A percentile compares a stretch with the other conserved stretches of the same genome.
Conservation (phyloP, 2,113 vertebrate species). For the Epinephelus cyanopodus region DNA sequence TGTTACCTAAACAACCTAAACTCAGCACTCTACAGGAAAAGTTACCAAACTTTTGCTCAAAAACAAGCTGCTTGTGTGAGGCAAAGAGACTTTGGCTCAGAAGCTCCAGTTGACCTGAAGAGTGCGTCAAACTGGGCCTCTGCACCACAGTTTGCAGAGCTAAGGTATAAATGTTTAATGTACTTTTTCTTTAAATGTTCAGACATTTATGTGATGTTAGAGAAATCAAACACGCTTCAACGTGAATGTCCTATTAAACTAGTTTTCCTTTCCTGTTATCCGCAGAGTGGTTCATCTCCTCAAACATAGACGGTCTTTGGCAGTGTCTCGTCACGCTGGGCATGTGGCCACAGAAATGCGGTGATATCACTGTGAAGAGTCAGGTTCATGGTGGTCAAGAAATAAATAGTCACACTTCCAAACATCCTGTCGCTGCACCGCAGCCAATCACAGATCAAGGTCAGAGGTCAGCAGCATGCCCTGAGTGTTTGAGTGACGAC, state of each 20-base stretch:
- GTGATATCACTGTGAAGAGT: slow-evolving; percentile 53
- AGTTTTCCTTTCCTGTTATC: not conserved
- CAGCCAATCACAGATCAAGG: slow-evolving; percentile 27
- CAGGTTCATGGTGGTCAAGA: slow-evolving; percentile 19
- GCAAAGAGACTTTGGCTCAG: not conserved
- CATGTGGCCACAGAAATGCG: slow-evolving; percentile 27
- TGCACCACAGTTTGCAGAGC: not conserved
- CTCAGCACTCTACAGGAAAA: too few species aligned
- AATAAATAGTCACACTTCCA: slow-evolving; percentile 65
- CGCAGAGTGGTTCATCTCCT: slow-evolving; percentile 30
- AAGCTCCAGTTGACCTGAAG: not conserved
- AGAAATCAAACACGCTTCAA: not conserved
- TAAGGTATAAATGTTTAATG: not conserved
- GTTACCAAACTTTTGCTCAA: too few species aligned
- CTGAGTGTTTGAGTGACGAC: slow-evolving; percentile 11
- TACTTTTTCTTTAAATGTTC: not conserved
- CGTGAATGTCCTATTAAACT: not conserved
- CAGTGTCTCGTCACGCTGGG: not conserved
- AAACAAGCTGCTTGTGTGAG: too few species aligned
- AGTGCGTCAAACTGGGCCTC: too few species aligned
- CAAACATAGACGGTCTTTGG: slow-evolving; percentile 16
- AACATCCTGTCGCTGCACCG: not conserved
- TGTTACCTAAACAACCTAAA: too few species aligned
- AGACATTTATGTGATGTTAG: not conserved
- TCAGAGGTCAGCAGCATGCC: slow-evolving; percentile 36